Conservation (phyloP, 2,888 invertebrate species). For the Epinotia ramella region DNA sequence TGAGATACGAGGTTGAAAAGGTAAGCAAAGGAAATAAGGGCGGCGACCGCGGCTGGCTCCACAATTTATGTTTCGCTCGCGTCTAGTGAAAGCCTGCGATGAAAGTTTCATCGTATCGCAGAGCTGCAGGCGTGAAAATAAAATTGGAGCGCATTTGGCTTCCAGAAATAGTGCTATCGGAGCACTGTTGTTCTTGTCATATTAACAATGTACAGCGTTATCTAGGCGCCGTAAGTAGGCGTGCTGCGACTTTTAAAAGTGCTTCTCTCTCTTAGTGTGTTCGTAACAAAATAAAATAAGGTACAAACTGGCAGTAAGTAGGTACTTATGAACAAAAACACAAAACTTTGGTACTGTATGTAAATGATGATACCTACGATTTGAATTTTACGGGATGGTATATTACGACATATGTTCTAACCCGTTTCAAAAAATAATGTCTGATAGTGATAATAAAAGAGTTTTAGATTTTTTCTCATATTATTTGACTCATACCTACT, state of each 20-base stretch:
- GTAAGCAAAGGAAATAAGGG: constrained; percentile 26
- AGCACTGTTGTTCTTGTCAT: constrained; percentile 47
- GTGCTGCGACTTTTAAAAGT: neutral
- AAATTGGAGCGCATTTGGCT: constrained; percentile 69
- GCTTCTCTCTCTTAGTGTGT: no score
- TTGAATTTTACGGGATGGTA: no score
- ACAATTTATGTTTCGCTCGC: constrained; percentile 72
- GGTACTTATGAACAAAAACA: no score
- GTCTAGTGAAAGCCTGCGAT: constrained; percentile 76
- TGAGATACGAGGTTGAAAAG: neutral
- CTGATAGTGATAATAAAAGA: no score
- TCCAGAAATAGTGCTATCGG: constrained; percentile 59
- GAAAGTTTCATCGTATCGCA: constrained; percentile 81
- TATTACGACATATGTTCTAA: no score
- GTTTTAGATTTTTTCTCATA: no score
- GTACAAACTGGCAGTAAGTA: no score
- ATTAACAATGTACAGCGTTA: constrained; percentile 38
- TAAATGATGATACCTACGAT: no score
- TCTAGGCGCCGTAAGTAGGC: constrained; percentile 6
- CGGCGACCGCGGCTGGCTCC: constrained; percentile 49
- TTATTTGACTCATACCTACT: no score
- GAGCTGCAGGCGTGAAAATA: constrained; percentile 82
- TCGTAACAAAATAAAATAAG: no score
- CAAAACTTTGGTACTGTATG: no score
- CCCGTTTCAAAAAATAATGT: no score